These are phyloP conservation scores for Cheilosia impressa DNA, from an alignment of 2,888 invertebrate species.

Conservation along the genomic window DNA sequence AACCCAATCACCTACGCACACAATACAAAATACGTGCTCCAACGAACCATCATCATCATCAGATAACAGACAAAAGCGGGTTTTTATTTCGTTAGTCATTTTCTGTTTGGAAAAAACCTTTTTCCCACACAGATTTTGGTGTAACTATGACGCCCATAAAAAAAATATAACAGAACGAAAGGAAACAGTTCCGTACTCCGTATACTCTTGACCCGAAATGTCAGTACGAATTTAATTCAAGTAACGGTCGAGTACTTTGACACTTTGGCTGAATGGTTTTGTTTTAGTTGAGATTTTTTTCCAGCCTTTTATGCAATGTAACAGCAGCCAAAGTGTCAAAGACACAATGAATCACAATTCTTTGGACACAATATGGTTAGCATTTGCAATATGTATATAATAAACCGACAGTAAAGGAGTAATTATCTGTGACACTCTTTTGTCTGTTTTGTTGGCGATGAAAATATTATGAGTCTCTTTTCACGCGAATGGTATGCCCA, in stretches of 20 bases:
- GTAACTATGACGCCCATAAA: not conserved
- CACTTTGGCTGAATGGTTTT: slow-evolving; percentile 3
- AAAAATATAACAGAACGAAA: not conserved
- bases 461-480: not conserved
- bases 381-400: not conserved
- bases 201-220: not conserved
- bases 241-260: slow-evolving; percentile 12
- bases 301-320: too few species aligned
- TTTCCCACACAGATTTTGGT: slow-evolving; percentile 6
- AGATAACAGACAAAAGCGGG: slow-evolving; percentile 10
- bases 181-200: not conserved
- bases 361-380: too few species aligned
- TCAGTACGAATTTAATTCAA: slow-evolving; percentile 6
- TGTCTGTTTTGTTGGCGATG: not conserved
- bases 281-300: not conserved
- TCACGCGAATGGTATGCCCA: too few species aligned
- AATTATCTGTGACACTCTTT: slow-evolving; percentile 6
- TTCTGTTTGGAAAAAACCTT: not conserved
- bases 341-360: too few species aligned
- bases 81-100: not conserved
- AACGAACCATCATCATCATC: slow-evolving; percentile 3
- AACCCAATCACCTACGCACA: slow-evolving; percentile 15
- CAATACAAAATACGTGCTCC: slow-evolving; percentile 11
- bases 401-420: not conserved
- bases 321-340: too few species aligned